Evolutionary conservation across 2,113 vertebrate species (phyloP).

Genomic region (Progne subis): DNA sequence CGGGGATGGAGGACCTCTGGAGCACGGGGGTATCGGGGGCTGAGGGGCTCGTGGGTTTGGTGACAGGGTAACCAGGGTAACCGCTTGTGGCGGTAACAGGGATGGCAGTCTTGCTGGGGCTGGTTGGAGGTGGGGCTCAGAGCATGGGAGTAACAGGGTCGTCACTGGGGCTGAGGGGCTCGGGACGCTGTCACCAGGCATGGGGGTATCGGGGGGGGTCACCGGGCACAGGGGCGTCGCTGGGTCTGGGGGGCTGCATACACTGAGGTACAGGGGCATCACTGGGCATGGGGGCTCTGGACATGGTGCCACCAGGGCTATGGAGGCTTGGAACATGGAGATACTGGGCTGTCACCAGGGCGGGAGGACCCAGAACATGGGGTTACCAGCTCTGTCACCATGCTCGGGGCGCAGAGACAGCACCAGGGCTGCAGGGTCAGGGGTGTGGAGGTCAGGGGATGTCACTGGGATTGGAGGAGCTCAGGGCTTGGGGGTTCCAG

Average conservation of each 20-base stretch:
- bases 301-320: too few species aligned
- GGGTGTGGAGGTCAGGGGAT: background rate
- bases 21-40: background rate
- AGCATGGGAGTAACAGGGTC: background rate
- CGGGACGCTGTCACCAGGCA: background rate
- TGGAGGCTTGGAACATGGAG: background rate
- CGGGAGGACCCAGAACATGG: rapidly evolving
- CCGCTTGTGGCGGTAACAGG: background rate
- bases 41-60: background rate
- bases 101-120: background rate
- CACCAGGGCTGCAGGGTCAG: rapidly evolving
- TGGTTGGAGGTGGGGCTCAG: background rate
- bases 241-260: background rate
- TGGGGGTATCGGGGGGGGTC: rapidly evolving
- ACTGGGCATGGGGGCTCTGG: too few species aligned
- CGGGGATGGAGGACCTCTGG: background rate
- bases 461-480: background rate
- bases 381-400: too few species aligned
- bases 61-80: too few species aligned
- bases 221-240: rapidly evolving
- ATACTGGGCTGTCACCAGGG: too few species aligned
- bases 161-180: background rate
- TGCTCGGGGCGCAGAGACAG: background rate
- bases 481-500: background rate
- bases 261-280: rapidly evolving